Evolutionary conservation across 2,888 invertebrate species (phyloP), one percentile per base, ranked within the genome.

Genomic region (Hypomecis atomaria): DNA sequence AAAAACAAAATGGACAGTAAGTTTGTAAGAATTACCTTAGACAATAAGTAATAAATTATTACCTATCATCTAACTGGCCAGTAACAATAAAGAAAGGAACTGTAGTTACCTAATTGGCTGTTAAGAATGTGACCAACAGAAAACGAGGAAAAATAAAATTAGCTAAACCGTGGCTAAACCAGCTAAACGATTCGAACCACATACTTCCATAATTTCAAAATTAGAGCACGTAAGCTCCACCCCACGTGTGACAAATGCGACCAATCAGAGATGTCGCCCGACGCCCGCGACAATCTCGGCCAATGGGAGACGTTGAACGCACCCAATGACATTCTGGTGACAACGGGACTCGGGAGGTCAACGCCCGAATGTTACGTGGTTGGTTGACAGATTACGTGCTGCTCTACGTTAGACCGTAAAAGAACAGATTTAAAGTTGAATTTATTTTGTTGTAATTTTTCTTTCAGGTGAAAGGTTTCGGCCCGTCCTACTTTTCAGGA

Each of bases 281-380:
- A 76, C 81, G 86, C 87, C 89, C 84, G 91, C 86, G 92, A 92
- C 92, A 92, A 55, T 72, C 69, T 62, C 76, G 66, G 72, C 91
- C 91, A 90, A 92, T 90, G 62, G 76, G 70, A 75, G 58, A 74
- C 83, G 87, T 86, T 86, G 86, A 78, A 68, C 70, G 78, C 81
- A 74, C 79, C 92, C 92, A 92, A 88, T 90, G 92, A 92, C 92
- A 90, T 82, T 77, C 80, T 80, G 89, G 88, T 90, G 91, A 92
- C 92, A 91, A 77, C 80, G 81, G 77, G 77, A 79, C 80, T 74
- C 63, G 71, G 59, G 68, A 78, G 83, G 87, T 88, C 82, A 81
- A 86, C 90, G 88, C 89, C 91, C 88, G 79, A 69, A 42, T 44
- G 61, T 78, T 81, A 81, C 81, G 79, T 84, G 84, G 82, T 78